Evolutionary conservation across 2,113 vertebrate species (phyloP).

Genomic region (Zingel zingel): DNA sequence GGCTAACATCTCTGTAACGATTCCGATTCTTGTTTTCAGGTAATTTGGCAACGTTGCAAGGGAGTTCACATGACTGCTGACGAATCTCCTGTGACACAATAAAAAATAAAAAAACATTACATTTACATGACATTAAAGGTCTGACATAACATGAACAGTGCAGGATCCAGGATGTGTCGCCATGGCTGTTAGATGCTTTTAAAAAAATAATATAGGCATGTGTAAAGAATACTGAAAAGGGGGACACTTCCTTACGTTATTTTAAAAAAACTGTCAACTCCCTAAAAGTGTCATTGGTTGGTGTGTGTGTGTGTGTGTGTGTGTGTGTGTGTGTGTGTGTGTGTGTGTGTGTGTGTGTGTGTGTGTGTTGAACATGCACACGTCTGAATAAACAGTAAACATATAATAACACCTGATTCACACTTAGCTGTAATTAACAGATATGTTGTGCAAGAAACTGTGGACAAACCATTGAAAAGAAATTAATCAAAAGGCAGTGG

Average conservation of each 20-base stretch:
- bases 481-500: neutral
- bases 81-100: constrained; percentile 89
- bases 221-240: neutral
- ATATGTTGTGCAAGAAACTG: neutral
- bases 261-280: neutral
- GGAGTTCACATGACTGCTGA: constrained; percentile 95
- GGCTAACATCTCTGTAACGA: constrained; percentile 99
- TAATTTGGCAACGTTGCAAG: constrained; percentile 95
- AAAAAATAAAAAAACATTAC: constrained; percentile 16
- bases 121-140: neutral
- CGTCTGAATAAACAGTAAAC: neutral
- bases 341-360: neutral
- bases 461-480: neutral
- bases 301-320: neutral
- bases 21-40: constrained; percentile 97
- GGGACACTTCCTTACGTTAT: neutral
- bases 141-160: neutral
- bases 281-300: neutral
- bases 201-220: neutral
- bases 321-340: neutral
- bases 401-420: constrained; percentile 3
- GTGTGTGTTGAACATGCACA: neutral
- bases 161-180: neutral
- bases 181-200: neutral
- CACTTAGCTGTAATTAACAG: neutral